A percentile compares a stretch with the other conserved stretches of the same genome.
These are phyloP conservation scores for Psammodynastes pulverulentus DNA, from an alignment of 2,113 vertebrate species.

Conservation along the genomic window DNA sequence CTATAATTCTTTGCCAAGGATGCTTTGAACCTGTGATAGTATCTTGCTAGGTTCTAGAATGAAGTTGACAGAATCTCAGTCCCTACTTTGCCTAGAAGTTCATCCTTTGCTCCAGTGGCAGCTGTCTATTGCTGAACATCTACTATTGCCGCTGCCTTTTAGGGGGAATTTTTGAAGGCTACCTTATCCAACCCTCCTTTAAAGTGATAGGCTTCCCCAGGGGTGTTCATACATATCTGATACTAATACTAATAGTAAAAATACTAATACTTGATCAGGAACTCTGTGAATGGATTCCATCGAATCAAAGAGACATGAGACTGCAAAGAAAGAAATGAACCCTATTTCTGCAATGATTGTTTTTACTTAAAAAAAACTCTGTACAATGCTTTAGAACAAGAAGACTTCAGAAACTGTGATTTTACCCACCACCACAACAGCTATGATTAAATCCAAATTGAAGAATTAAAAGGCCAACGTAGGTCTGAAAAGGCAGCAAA, in stretches of 20 bases:
- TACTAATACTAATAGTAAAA: no score
- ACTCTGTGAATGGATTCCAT: not conserved
- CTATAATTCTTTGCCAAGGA: not conserved
- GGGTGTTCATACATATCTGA: not conserved
- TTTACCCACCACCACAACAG: not conserved
- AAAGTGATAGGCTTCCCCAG: not conserved
- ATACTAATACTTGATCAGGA: not conserved
- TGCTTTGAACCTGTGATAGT: not conserved
- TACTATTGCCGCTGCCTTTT: not conserved
- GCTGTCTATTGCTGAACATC: not conserved
- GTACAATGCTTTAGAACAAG: not conserved
- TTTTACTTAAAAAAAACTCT: not conserved
- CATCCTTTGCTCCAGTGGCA: not conserved
- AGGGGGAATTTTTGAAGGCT: not conserved
- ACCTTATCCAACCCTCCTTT: not conserved
- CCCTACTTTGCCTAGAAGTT: not conserved
- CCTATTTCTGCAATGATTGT: not conserved
- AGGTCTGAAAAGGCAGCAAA: not conserved
- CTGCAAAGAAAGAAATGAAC: not conserved
- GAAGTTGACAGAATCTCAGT: not conserved
- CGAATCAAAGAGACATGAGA: not conserved
- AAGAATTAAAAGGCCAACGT: constrained; percentile 6
- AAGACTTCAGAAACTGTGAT: not conserved
- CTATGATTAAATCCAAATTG: not conserved
- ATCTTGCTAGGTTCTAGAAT: not conserved